A percentile compares a stretch with the other conserved stretches of the same genome.
phyloP scores from a whole-genome alignment of 2,113 vertebrate species.

The Toxotes chatareus region DNA sequence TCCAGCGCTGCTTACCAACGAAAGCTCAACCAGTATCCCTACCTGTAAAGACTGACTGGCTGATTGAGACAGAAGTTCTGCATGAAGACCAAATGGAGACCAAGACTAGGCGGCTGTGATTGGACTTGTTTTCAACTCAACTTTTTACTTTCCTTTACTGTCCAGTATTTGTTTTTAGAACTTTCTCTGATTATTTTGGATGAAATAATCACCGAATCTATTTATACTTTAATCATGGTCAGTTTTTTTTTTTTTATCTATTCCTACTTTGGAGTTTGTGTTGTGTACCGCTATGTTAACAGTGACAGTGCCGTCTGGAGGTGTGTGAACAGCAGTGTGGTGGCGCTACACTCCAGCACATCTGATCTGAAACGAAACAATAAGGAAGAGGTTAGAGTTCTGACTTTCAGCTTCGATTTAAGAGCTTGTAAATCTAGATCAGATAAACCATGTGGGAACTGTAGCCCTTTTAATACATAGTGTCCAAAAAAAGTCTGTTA shows the following conservation, averaged over 20 bases:
- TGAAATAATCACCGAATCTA: slow-evolving; percentile 10
- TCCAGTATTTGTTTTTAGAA: background rate
- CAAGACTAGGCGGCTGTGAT: slow-evolving; percentile 44
- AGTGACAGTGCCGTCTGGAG: background rate
- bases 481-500: background rate
- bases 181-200: slow-evolving; percentile 8
- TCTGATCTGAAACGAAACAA: background rate
- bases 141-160: slow-evolving; percentile 18
- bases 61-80: slow-evolving; percentile 6
- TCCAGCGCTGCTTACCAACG: slow-evolving; percentile 90
- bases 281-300: slow-evolving; percentile 1
- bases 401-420: no score
- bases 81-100: slow-evolving; percentile 53
- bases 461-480: background rate
- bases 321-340: background rate
- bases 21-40: slow-evolving; percentile 96
- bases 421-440: background rate
- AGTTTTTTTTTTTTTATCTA: background rate
- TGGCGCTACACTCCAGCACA: background rate
- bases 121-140: slow-evolving; percentile 25
- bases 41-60: slow-evolving; percentile 83
- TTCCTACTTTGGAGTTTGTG: background rate
- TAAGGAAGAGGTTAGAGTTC: background rate
- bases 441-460: background rate
- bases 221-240: slow-evolving; percentile 46